These are phyloP conservation scores for Callyntrura sp. DNA, from an alignment of 2,888 invertebrate genomes.

Conservation along the genomic window DNA sequence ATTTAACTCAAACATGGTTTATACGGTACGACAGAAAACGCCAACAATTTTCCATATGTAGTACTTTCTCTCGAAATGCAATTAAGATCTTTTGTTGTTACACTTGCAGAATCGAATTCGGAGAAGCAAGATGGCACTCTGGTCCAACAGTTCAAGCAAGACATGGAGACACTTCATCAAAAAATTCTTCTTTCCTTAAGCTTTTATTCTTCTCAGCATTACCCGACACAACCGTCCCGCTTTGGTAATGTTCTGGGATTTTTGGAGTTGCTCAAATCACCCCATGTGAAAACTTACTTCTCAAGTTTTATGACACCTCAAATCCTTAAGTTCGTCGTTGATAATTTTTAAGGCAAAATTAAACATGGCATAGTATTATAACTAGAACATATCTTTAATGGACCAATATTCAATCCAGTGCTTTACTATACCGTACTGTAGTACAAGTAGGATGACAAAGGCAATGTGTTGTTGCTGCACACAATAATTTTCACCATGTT, in stretches of 20 bases:
- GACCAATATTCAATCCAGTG: too few relatives aligned
- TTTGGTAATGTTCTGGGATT: conserved; percentile 80
- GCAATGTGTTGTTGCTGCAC: too few relatives aligned
- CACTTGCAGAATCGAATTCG: background rate
- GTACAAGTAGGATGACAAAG: too few relatives aligned
- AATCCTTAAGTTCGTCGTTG: conserved; percentile 82
- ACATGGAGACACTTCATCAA: conserved; percentile 77
- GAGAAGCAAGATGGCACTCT: conserved; percentile 50
- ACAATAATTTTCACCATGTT: too few relatives aligned
- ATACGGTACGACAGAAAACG: too few relatives aligned
- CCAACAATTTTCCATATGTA: too few relatives aligned
- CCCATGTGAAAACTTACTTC: conserved; percentile 78
- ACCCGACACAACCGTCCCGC: conserved; percentile 79
- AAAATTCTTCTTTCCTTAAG: conserved; percentile 82
- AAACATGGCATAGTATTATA: too few relatives aligned
- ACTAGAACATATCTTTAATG: too few relatives aligned
- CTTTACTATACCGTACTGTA: too few relatives aligned
- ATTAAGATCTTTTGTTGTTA: too few relatives aligned
- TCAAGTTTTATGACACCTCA: conserved; percentile 77
- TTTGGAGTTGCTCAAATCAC: conserved; percentile 80
- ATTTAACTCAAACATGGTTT: too few relatives aligned
- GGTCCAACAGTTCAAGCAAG: conserved; percentile 71
- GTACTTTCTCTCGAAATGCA: too few relatives aligned
- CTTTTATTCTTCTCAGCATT: conserved; percentile 80
- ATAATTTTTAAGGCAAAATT: conserved; percentile 82